These are phyloP conservation scores for Passerina amoena DNA, from an alignment of 2,113 vertebrate species.

Conservation along the genomic window DNA sequence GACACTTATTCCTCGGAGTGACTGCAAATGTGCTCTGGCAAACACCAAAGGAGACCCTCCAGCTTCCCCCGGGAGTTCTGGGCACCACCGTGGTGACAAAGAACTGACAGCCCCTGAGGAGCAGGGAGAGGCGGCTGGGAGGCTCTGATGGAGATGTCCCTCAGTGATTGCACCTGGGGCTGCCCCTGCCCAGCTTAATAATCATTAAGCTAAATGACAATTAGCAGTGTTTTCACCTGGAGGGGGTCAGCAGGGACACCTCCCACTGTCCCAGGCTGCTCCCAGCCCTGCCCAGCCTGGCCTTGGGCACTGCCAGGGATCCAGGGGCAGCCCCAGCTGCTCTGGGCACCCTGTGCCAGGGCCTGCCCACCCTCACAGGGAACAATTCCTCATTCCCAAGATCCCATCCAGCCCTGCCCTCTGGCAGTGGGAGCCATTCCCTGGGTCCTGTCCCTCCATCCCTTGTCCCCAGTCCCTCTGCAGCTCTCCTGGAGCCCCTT, in stretches of 20 bases:
- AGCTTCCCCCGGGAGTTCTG: too few relatives aligned
- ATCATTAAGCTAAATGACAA: not conserved
- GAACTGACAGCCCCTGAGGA: accelerated
- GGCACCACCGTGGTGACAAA: accelerated
- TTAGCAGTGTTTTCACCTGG: not conserved
- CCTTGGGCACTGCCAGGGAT: not conserved
- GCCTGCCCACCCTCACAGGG: accelerated
- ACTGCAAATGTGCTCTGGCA: accelerated
- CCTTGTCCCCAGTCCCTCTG: not conserved
- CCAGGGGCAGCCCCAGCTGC: not conserved
- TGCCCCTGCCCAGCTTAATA: not conserved
- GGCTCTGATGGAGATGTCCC: not conserved
- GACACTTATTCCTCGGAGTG: accelerated
- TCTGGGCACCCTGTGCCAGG: not conserved
- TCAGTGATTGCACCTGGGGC: not conserved
- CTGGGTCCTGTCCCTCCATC: not conserved
- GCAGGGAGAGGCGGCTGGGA: accelerated
- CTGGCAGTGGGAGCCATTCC: not conserved
- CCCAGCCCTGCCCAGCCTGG: accelerated
- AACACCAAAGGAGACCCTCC: not conserved
- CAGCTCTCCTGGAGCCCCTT: not conserved
- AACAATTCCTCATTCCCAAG: not conserved
- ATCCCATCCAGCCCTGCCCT: not conserved
- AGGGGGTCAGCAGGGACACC: not conserved
- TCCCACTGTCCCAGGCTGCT: accelerated